Percentiles rank a stretch among this genome's conserved stretches.
Evolutionary conservation across 2,113 vertebrate species (phyloP).

Genomic region (Garra rufa): DNA sequence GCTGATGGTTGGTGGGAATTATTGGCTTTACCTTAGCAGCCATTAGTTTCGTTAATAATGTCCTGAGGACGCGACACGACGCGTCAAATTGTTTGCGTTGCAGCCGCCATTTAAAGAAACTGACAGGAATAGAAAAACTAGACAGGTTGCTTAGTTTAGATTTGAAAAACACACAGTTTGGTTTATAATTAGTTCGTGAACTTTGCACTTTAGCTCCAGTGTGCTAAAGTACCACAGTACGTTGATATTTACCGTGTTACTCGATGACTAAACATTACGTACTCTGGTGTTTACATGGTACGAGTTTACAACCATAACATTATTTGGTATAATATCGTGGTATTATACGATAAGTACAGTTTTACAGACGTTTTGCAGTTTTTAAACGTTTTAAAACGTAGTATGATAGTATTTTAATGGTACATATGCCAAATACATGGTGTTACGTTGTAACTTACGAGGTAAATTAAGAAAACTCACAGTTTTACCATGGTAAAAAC

Average conservation of each 20-base stretch:
- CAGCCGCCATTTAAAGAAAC: not conserved
- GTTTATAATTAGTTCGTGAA: not conserved
- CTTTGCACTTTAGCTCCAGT: not conserved
- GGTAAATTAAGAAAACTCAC: not conserved
- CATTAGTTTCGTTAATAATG: slow-evolving; percentile 56
- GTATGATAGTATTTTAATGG: not conserved
- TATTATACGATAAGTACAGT: too few relatives aligned
- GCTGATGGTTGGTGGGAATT: slow-evolving; percentile 56
- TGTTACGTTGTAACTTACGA: too few relatives aligned
- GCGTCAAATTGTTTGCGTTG: not conserved
- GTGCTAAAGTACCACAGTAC: too few relatives aligned
- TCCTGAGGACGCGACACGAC: not conserved
- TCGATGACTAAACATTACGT: not conserved
- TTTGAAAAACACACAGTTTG: not conserved
- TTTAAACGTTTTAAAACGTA: not conserved
- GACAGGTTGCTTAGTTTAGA: not conserved
- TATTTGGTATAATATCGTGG: not conserved
- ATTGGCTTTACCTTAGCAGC: slow-evolving; percentile 63
- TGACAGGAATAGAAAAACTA: not conserved
- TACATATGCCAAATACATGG: not conserved
- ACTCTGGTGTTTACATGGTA: not conserved
- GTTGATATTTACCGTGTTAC: not conserved
- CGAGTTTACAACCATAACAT: not conserved
- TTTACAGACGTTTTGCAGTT: too few relatives aligned
- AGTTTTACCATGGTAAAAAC: not conserved